Evolutionary conservation across 2,113 vertebrate species (phyloP).

Genomic region (Gulo gulo): DNA sequence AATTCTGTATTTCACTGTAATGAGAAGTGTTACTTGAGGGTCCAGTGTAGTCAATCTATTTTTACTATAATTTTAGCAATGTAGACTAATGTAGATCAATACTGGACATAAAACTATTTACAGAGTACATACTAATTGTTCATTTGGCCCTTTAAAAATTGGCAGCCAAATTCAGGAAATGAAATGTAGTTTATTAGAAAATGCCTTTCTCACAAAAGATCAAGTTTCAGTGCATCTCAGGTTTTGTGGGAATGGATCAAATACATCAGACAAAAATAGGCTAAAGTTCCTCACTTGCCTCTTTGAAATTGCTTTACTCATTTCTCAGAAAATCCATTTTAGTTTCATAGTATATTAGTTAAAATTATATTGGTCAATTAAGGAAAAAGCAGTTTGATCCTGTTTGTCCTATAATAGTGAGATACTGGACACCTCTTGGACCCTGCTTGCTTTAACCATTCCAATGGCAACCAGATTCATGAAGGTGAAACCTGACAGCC

Average conservation of each 20-base stretch:
- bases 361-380: conserved; percentile 23
- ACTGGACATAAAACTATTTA: conserved; percentile 14
- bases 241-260: conserved; percentile 71
- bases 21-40: conserved; percentile 51
- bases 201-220: conserved; percentile 71
- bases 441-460: background rate
- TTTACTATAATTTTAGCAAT: conserved; percentile 56
- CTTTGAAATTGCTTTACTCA: conserved; percentile 42
- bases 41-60: conserved; percentile 19
- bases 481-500: conserved; percentile 14
- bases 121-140: background rate
- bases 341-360: background rate
- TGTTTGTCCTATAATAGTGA: background rate
- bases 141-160: conserved; percentile 59
- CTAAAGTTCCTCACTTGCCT: conserved; percentile 39
- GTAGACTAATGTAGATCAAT: conserved; percentile 50
- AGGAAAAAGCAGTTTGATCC: conserved; percentile 7
- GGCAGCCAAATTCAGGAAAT: conserved; percentile 69
- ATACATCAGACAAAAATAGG: conserved; percentile 48
- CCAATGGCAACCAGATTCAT: background rate
- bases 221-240: conserved; percentile 65
- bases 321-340: conserved; percentile 35
- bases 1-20: conserved; percentile 60
- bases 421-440: background rate
- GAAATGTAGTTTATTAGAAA: conserved; percentile 72